Conservation (phyloP, 2,797 vertebrate species). For the Crocodylus rhombifer region DNA sequence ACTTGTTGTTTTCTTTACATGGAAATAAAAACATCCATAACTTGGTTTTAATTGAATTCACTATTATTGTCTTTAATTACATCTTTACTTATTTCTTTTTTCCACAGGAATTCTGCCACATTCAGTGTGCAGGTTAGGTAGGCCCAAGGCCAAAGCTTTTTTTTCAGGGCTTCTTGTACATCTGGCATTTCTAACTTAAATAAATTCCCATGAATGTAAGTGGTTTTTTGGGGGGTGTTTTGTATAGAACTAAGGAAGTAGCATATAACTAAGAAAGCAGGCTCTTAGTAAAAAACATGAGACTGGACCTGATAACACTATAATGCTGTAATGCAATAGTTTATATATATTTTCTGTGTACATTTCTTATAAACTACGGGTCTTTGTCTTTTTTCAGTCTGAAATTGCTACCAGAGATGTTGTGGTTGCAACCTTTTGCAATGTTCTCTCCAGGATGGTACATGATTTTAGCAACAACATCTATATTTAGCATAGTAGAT, state of each 20-base stretch:
- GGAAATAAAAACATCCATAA: conserved; percentile 51
- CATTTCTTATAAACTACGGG: not conserved
- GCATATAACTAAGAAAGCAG: not conserved
- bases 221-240: too few species aligned
- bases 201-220: not conserved
- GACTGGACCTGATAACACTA: accelerated
- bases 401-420: not conserved
- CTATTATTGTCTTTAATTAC: conserved; percentile 36
- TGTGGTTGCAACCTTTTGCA: not conserved
- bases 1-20: conserved; percentile 42
- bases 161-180: not conserved
- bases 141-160: not conserved
- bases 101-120: not conserved
- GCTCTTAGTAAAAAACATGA: not conserved
- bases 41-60: conserved; percentile 42
- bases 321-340: not conserved
- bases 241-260: too few species aligned
- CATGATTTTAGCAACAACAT: not conserved
- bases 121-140: not conserved
- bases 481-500: not conserved
- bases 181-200: not conserved
- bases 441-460: not conserved
- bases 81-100: conserved; percentile 24
- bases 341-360: not conserved
- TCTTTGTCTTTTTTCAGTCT: conserved; percentile 17